Evolutionary conservation across 2,797 vertebrate genomes (phyloP), one percentile per base, ranked within the genome.

Genomic region (Amniataba percoides): DNA sequence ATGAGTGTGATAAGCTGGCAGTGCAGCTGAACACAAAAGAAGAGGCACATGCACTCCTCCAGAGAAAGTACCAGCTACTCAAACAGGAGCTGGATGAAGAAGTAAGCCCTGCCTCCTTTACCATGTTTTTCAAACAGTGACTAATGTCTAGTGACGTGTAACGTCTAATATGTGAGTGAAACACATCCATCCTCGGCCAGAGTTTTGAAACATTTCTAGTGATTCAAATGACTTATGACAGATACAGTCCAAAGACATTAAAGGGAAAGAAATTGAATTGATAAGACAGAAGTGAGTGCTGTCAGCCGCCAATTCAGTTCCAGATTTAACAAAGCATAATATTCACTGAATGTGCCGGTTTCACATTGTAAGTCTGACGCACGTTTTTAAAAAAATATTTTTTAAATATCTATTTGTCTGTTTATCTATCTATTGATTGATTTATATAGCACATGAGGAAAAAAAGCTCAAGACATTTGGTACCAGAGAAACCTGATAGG

Each of bases 71-170:
- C 89, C 95, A 96, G 71, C 86, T 93, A 73, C 81, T 97, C 80
- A 96, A 96, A 87, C 94, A 97, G 83, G 94, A 98, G 71, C 88
- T 97, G 84, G 96, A 97, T 51, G 95, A 96, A 85, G 96, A 96
- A 95, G 97, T 98, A 94, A 95, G 92, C 23, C 23, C 0, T 31
- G 51, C 43, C 13, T 66, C 36, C 25, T 49, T 0, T 36, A 21
- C 31, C 18, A 21, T 18, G 42, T 63, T 69, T 74, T 76, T 25
- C 11, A 42, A 66, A 61, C 4, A 49, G 16, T 27, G 42, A 59
- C 42, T 39, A 48, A 76, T 63, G 34, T 66, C 48, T 25, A 39
- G 31, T 31, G 7, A 57, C 25, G 52, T 36, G 19, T 62, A 55
- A 72, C 53, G 16, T 72, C 19, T 61, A 62, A 57, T 63, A 12